Conservation (phyloP, 2,888 invertebrate genomes). For the Andrena bucephala region DNA sequence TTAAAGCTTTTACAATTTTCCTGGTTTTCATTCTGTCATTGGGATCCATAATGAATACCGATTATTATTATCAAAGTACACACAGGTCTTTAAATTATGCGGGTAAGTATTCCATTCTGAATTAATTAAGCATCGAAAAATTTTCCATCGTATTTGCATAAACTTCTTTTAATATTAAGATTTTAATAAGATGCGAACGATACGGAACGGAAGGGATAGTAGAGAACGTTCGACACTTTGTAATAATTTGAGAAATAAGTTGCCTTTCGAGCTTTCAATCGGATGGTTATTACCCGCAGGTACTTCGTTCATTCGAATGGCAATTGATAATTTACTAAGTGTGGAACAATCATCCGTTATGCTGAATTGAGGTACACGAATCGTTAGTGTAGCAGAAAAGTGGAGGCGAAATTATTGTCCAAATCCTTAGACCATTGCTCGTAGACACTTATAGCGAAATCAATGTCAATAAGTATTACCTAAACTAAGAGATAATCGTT, state of each 20-base stretch:
- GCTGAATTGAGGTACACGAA: conserved; percentile 4
- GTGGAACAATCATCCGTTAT: conserved; percentile 5
- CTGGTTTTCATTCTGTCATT: background rate
- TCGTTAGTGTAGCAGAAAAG: background rate
- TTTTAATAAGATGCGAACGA: background rate
- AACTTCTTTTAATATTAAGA: background rate
- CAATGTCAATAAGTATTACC: conserved; percentile 51
- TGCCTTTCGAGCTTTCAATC: background rate
- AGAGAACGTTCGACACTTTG: too few relatives aligned
- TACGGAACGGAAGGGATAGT: background rate
- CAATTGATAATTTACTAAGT: conserved; percentile 1
- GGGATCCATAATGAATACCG: background rate
- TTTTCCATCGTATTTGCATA: background rate
- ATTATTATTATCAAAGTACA: conserved; percentile 15
- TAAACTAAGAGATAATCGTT: conserved; percentile 43
- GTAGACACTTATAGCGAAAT: conserved; percentile 43
- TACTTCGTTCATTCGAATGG: background rate
- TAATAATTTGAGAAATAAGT: background rate
- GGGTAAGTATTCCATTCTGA: background rate
- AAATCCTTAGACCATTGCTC: conserved; percentile 12
- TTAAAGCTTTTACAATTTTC: background rate
- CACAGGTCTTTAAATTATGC: conserved; percentile 20
- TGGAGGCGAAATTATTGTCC: background rate
- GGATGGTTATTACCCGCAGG: background rate
- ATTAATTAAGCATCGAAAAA: conserved; percentile 15